A percentile compares a stretch with the other conserved stretches of the same genome.
These are phyloP conservation scores for Callionymus lyra DNA, from an alignment of 2,113 vertebrate genomes.

Conservation along the genomic window DNA sequence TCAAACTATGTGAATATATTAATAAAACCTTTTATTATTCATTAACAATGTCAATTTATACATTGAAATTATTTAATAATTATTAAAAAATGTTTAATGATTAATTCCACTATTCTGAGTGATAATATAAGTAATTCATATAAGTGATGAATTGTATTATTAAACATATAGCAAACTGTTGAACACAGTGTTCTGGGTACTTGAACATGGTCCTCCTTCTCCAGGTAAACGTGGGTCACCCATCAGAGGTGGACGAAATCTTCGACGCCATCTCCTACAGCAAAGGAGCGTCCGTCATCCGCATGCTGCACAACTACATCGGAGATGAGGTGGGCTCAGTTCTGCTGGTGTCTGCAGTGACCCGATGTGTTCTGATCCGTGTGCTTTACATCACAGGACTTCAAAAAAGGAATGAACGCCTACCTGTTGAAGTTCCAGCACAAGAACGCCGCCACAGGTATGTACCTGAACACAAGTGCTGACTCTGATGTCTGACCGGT, in stretches of 20 bases:
- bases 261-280: conserved; percentile 99
- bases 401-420: conserved; percentile 95
- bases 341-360: accelerated
- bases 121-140: too few relatives aligned
- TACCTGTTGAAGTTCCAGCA: conserved; percentile 95
- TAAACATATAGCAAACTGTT: too few relatives aligned
- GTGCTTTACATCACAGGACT: conserved; percentile 78
- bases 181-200: too few relatives aligned
- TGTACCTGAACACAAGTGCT: too few relatives aligned
- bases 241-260: conserved; percentile 96
- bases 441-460: conserved; percentile 96
- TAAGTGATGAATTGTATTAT: too few relatives aligned
- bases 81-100: too few relatives aligned
- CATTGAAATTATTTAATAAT: too few relatives aligned
- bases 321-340: conserved; percentile 88
- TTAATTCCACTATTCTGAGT: too few relatives aligned
- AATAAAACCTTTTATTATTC: too few relatives aligned
- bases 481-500: neutral
- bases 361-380: conserved; percentile 1
- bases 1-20: too few relatives aligned
- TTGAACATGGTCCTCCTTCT: conserved; percentile 1
- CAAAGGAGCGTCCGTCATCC: conserved; percentile 97
- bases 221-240: conserved; percentile 93
- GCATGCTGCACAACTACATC: conserved; percentile 96
- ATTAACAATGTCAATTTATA: too few relatives aligned